Conservation (phyloP, 1,140 invertebrate species). For the Oedothorax gibbosus region DNA sequence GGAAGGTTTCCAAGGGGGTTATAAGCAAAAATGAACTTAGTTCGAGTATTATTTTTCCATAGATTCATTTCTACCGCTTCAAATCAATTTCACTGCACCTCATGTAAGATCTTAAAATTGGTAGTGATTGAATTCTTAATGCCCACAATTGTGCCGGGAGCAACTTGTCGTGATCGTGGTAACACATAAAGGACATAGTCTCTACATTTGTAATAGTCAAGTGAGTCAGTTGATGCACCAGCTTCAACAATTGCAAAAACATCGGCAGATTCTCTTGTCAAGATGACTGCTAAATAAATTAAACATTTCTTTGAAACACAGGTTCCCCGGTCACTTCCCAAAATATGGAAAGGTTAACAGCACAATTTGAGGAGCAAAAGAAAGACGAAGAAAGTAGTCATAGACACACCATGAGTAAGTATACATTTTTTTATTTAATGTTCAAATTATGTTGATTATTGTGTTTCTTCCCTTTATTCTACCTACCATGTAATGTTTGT, state of each 20-base stretch:
- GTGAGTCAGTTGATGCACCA: slow-evolving; percentile 14
- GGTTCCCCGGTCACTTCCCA: slow-evolving; percentile 50
- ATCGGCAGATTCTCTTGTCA: slow-evolving; percentile 1
- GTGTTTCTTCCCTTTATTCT: too few species aligned
- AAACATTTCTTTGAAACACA: not conserved
- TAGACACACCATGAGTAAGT: slow-evolving; percentile 52
- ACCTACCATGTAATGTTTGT: too few species aligned
- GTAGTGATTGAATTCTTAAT: slow-evolving; percentile 14
- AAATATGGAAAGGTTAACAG: slow-evolving; percentile 49
- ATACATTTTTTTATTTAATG: not conserved
- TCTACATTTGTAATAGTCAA: slow-evolving; percentile 6
- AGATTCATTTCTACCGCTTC: slow-evolving; percentile 20
- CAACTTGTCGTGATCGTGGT: slow-evolving; percentile 29
- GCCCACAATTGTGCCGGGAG: slow-evolving; percentile 33
- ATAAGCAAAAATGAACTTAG: slow-evolving; percentile 33
- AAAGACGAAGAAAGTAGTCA: slow-evolving; percentile 33
- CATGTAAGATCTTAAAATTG: slow-evolving; percentile 16
- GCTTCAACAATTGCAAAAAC: slow-evolving; percentile 32
- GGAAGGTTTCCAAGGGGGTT: slow-evolving; percentile 4
- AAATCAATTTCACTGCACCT: slow-evolving; percentile 28
- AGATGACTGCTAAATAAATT: too few species aligned
- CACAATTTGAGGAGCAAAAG: slow-evolving; percentile 53
- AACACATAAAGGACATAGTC: slow-evolving; percentile 8
- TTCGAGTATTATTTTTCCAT: not conserved
- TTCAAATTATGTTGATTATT: too few species aligned